Base-by-base conservation (phyloP, 1,140 invertebrate genomes). In the Drosophila pruinosa region DNA sequence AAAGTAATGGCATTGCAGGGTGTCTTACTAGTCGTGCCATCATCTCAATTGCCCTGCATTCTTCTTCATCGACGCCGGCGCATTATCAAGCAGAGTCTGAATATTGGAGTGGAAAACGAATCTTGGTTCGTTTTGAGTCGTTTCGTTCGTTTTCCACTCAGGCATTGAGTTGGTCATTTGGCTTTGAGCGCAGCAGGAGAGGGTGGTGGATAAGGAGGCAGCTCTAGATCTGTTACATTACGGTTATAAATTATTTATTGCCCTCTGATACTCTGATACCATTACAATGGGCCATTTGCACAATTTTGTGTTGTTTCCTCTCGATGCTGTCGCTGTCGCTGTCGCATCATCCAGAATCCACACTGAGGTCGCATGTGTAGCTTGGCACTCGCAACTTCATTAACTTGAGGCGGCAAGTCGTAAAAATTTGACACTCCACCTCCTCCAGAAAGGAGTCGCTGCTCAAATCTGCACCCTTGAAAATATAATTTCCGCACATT, bases 401-500 rank as follows among this genome's bases (percentile, higher is more conserved):
- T 85, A 85, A 85, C 69, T 86, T 61, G 63, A 36, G 59, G 59
- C 63, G 71, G 70, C 56, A 74, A 63, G 81, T 86, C 61, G 76
- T 85, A 85, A 85, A 85, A 85, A 80, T 86, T 69, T 64, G 68
- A 54, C 61, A 58, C 75, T 50, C 53, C 45, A 22, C 7, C 12
- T 6, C n/a, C 54, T 1, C 3, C 1, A 17, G 1, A 36, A 43
- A 53, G 6, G 21, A 5, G 7, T 4, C 12, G 8, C 47, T 41
- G 45, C 36, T 47, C 68, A 71, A 50, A 71, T 34, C 41, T 69
- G 34, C 47, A 71, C 69, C 43, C 58, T 75, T 70, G 68, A 78
- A 59, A 86, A 65, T 77, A 85, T 86, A 85, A 85, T 85, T 85
- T 85, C 81, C 81, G 81, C 81, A 85, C 81, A 85, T 85, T 85